Evolutionary conservation across 1,140 invertebrate genomes (phyloP).

Genomic region (Carposina sasakii): DNA sequence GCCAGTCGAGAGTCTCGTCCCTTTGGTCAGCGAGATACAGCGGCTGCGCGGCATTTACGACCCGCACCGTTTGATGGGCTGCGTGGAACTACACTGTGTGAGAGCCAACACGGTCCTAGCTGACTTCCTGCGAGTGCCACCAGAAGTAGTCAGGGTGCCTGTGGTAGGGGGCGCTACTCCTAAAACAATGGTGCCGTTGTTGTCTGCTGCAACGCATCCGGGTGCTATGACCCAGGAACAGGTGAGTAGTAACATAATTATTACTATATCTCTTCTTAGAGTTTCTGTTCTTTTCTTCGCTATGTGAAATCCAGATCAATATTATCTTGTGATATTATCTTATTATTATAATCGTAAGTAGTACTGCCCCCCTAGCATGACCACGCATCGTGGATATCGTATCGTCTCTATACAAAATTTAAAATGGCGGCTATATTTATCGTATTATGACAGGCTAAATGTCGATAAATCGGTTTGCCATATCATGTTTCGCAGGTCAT

Average conservation of each 20-base stretch:
- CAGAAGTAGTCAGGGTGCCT: constrained; percentile 81
- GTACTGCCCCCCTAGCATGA: too few relatives aligned
- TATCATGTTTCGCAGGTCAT: too few relatives aligned
- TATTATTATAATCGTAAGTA: too few relatives aligned
- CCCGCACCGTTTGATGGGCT: constrained; percentile 82
- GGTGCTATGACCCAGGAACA: constrained; percentile 52
- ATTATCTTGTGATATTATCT: too few relatives aligned
- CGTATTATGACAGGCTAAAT: too few relatives aligned
- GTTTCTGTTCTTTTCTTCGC: too few relatives aligned
- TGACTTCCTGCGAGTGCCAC: constrained; percentile 72
- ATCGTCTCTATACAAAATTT: too few relatives aligned
- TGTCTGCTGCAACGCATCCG: constrained; percentile 79
- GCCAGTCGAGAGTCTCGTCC: constrained; percentile 75
- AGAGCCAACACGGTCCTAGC: constrained; percentile 82
- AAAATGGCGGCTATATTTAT: too few relatives aligned
- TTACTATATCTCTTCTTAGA: neutral
- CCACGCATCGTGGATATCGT: too few relatives aligned
- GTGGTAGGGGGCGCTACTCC: constrained; percentile 88
- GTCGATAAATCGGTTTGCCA: too few relatives aligned
- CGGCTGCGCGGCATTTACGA: constrained; percentile 77
- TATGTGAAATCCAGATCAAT: too few relatives aligned
- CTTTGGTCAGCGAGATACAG: constrained; percentile 74
- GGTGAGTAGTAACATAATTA: constrained; percentile 31
- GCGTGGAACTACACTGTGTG: constrained; percentile 84
- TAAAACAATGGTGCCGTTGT: constrained; percentile 85